Evolutionary conservation across 2,113 vertebrate species (phyloP).

Genomic region (Odontophorus gujanensis): DNA sequence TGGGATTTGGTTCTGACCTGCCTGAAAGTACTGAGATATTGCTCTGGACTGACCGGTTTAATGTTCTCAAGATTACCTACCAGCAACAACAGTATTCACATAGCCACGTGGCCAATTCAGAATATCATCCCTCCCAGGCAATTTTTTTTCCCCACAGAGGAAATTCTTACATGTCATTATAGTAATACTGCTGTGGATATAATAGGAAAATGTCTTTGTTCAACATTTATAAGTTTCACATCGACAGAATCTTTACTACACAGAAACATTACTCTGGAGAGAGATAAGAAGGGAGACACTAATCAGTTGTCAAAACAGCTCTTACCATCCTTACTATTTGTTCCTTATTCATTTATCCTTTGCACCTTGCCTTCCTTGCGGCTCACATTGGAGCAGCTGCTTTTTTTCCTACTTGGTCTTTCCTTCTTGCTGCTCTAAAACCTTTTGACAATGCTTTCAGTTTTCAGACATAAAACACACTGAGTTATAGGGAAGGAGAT

Average conservation of each 20-base stretch:
- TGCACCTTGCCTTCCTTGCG: neutral
- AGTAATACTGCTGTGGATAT: neutral
- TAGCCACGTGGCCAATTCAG: neutral
- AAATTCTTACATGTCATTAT: neutral
- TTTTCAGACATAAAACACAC: neutral
- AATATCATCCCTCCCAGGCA: neutral
- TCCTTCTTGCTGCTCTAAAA: neutral
- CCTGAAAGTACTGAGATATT: neutral
- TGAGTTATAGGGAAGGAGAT: accelerated
- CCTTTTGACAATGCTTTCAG: accelerated
- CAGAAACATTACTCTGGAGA: neutral
- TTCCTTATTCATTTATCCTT: neutral
- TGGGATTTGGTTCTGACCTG: neutral
- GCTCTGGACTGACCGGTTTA: neutral
- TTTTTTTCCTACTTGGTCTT: neutral
- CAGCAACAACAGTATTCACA: neutral
- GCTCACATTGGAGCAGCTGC: neutral
- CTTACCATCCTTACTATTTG: neutral
- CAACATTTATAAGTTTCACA: neutral
- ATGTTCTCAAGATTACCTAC: neutral
- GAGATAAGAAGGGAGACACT: neutral
- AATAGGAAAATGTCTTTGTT: neutral
- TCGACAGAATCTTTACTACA: neutral
- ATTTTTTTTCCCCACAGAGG: neutral
- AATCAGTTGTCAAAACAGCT: neutral